Conservation (phyloP, 2,113 vertebrate genomes). For the Trogon melanurus region DNA sequence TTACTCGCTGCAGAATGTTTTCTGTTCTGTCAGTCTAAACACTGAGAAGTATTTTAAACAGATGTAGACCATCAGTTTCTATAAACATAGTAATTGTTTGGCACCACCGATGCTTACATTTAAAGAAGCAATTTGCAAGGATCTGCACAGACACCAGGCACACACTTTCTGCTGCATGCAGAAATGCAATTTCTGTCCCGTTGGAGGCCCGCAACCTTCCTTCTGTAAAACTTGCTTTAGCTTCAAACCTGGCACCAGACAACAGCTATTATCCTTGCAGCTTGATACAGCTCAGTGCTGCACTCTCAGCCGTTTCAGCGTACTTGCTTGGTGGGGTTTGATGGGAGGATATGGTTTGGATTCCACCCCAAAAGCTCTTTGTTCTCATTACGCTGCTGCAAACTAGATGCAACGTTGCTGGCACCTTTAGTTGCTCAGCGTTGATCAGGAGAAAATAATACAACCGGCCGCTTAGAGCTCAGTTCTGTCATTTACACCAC, state of each 20-base stretch:
- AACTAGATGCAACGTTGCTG: neutral
- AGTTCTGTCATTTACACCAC: neutral
- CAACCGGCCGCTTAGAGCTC: neutral
- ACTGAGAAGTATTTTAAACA: constrained; percentile 72
- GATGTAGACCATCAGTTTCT: constrained; percentile 76
- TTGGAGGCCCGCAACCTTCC: neutral
- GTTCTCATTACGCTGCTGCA: neutral
- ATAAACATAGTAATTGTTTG: constrained; percentile 80
- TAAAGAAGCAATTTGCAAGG: constrained; percentile 67
- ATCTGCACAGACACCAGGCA: constrained; percentile 50
- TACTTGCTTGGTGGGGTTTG: neutral
- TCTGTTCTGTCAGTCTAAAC: constrained; percentile 75
- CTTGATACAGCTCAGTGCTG: neutral
- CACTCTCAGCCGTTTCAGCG: neutral
- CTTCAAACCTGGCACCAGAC: constrained; percentile 33
- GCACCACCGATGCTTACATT: constrained; percentile 70
- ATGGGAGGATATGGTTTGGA: constrained; percentile 26
- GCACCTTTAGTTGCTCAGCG: neutral
- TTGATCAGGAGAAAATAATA: neutral
- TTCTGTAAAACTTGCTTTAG: neutral
- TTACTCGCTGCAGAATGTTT: constrained; percentile 73
- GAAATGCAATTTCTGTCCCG: neutral
- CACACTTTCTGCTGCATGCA: neutral
- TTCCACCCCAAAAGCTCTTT: neutral
- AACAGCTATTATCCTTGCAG: neutral